Conservation (phyloP, 35 echinoderm and acorn worm genomes). For the Ophiothrix spiculata region DNA sequence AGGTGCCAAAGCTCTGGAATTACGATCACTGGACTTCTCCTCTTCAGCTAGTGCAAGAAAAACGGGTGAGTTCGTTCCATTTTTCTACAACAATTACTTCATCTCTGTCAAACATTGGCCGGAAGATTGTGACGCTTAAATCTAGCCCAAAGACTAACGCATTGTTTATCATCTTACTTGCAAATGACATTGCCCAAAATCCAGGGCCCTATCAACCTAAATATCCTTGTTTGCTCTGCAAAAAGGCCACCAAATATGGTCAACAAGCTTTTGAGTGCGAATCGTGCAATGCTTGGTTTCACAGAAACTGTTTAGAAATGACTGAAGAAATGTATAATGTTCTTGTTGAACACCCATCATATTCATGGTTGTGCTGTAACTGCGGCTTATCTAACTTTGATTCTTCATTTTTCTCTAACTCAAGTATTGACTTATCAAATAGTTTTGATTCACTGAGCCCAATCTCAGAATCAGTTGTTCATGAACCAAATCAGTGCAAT, state of each 20-base stretch:
- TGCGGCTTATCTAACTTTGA: conserved; percentile 28
- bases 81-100: conserved; percentile 12
- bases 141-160: conserved; percentile 13
- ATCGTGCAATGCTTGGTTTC: conserved; percentile 25
- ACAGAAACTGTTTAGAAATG: conserved; percentile 32
- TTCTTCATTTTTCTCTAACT: conserved; percentile 5
- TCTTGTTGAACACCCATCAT: conserved; percentile 9
- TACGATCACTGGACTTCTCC: not conserved
- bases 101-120: not conserved
- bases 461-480: not conserved
- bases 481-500: not conserved
- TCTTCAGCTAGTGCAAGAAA: not conserved
- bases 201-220: conserved; percentile 34
- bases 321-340: conserved; percentile 23
- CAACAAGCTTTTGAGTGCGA: conserved; percentile 38
- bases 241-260: conserved; percentile 34
- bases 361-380: conserved; percentile 13
- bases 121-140: not conserved
- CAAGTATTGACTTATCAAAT: conserved; percentile 6
- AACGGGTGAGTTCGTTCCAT: conserved; percentile 48
- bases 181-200: conserved; percentile 37
- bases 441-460: conserved; percentile 5
- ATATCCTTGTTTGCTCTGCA: conserved; percentile 33
- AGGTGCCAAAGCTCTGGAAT: no score
- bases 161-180: conserved; percentile 23